Evolutionary conservation across 2,888 invertebrate species (phyloP).

Genomic region (Liopterus haemorrhoidalis): DNA sequence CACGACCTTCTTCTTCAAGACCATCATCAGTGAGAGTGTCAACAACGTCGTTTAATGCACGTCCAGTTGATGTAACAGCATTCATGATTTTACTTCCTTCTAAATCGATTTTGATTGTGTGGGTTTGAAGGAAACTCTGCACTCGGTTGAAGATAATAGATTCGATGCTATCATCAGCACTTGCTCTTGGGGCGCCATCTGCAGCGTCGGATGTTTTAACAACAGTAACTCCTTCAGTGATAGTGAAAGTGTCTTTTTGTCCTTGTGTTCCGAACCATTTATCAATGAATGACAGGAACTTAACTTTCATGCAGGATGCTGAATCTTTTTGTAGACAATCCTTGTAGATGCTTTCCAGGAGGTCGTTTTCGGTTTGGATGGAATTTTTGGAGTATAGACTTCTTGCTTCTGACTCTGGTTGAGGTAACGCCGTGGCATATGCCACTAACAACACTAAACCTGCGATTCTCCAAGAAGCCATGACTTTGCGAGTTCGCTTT

Average conservation of each 20-base stretch:
- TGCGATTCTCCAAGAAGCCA: conserved; percentile 47
- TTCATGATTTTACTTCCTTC: conserved; percentile 79
- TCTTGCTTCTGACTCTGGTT: conserved; percentile 44
- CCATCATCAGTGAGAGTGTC: conserved; percentile 57
- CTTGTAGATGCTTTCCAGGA: conserved; percentile 68
- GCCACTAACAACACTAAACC: conserved; percentile 50
- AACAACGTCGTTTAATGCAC: conserved; percentile 70
- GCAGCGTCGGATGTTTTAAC: conserved; percentile 64
- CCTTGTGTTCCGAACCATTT: conserved; percentile 78
- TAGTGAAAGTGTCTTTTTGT: conserved; percentile 70
- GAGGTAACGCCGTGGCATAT: conserved; percentile 67
- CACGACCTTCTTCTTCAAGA: conserved; percentile 65
- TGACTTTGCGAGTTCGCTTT: conserved; percentile 33
- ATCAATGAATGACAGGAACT: conserved; percentile 79
- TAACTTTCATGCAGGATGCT: conserved; percentile 78
- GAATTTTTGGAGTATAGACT: conserved; percentile 50
- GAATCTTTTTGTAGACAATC: conserved; percentile 80
- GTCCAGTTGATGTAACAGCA: conserved; percentile 71
- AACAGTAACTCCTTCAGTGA: conserved; percentile 78
- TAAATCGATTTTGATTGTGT: conserved; percentile 76
- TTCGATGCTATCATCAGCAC: conserved; percentile 60
- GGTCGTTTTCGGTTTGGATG: conserved; percentile 67
- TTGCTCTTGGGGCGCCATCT: conserved; percentile 71
- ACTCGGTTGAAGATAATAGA: conserved; percentile 61
- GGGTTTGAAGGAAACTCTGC: conserved; percentile 70